phyloP scores from a whole-genome alignment of 2,888 invertebrate species.

The Deroplatys truncata region DNA sequence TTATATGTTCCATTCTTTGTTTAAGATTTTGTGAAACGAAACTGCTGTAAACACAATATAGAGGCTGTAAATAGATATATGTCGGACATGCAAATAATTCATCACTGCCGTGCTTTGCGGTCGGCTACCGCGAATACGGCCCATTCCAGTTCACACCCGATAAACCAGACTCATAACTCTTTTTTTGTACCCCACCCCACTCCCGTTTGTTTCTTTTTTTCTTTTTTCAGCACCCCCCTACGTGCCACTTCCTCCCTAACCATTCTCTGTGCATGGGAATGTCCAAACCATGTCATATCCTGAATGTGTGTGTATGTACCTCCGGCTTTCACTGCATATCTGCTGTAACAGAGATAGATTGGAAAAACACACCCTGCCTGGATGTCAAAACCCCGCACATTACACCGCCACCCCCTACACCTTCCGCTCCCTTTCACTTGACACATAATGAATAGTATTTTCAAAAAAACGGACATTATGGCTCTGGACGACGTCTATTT shows the following conservation, averaged over 20 bases:
- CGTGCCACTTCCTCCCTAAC: background rate
- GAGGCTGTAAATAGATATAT: background rate
- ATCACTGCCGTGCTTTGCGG: constrained; percentile 6
- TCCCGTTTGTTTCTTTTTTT: background rate
- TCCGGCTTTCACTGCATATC: constrained; percentile 4
- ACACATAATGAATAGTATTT: constrained; percentile 4
- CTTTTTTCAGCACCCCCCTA: background rate
- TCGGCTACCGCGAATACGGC: background rate
- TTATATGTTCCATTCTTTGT: background rate
- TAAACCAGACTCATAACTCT: constrained; percentile 25
- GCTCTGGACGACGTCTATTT: background rate
- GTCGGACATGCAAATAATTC: constrained; percentile 6
- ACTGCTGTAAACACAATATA: background rate
- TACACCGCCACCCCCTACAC: background rate
- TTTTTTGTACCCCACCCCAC: background rate
- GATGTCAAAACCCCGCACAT: constrained; percentile 12
- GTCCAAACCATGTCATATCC: constrained; percentile 7
- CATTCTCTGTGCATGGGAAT: background rate
- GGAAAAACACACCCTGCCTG: constrained; percentile 7
- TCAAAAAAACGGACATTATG: background rate
- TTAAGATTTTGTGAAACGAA: background rate
- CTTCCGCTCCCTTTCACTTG: background rate
- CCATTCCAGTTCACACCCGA: constrained; percentile 28
- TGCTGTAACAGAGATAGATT: constrained; percentile 14
- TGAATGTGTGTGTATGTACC: background rate